Percentiles rank a stretch among this genome's conserved stretches.
phyloP scores from a whole-genome alignment of 1,140 invertebrate species.

The Dysdera silvatica region DNA sequence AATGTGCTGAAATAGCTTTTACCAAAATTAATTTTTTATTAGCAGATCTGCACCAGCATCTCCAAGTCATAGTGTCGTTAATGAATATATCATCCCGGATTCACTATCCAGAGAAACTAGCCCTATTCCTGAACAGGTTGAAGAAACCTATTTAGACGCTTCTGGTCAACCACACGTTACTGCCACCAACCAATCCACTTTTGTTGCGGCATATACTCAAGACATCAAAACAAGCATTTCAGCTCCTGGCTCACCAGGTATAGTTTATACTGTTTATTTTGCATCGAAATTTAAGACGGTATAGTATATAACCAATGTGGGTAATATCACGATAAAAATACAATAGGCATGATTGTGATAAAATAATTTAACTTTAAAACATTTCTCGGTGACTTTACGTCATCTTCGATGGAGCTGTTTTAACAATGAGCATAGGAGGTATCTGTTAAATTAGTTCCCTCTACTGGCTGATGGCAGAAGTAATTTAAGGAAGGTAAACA shows the following conservation, averaged over 20 bases:
- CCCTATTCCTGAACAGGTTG: conserved; percentile 31
- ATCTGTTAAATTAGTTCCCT: too few relatives aligned
- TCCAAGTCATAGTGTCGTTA: conserved; percentile 71
- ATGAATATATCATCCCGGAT: conserved; percentile 76
- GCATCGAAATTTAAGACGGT: background rate
- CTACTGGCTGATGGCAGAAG: too few relatives aligned
- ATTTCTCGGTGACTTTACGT: too few relatives aligned
- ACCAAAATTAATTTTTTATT: conserved; percentile 29
- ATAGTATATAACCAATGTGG: background rate
- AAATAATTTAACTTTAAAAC: too few relatives aligned
- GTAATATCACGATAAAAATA: background rate
- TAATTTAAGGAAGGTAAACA: too few relatives aligned
- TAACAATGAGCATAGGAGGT: too few relatives aligned
- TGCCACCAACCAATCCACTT: conserved; percentile 43
- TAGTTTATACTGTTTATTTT: background rate
- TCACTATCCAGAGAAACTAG: conserved; percentile 66
- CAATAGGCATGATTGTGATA: background rate
- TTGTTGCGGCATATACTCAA: conserved; percentile 49
- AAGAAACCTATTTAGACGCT: conserved; percentile 21
- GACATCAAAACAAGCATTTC: conserved; percentile 53
- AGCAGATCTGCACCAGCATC: conserved; percentile 82
- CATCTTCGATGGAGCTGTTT: too few relatives aligned
- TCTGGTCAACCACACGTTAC: conserved; percentile 17
- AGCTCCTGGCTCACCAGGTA: conserved; percentile 54
- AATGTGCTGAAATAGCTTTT: background rate